Conservation (phyloP, 2,797 vertebrate genomes). For the Falco peregrinus region DNA sequence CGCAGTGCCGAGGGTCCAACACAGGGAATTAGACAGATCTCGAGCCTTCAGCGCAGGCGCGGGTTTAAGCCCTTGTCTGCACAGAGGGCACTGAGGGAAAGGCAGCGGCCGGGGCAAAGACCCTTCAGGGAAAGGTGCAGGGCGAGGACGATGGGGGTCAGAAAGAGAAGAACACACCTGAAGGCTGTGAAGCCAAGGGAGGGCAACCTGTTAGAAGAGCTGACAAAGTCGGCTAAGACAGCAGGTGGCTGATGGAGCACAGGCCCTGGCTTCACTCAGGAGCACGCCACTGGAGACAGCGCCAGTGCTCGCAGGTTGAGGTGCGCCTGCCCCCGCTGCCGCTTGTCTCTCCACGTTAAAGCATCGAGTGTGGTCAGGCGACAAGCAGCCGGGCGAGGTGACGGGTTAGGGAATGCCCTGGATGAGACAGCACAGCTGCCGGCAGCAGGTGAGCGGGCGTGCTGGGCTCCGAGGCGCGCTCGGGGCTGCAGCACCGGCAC, state of each 20-base stretch:
- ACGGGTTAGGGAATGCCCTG: not conserved
- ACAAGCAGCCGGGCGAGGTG: not conserved
- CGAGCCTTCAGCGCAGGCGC: rapidly evolving
- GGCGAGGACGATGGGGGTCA: not conserved
- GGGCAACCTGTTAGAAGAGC: not conserved
- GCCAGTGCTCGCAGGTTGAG: rapidly evolving
- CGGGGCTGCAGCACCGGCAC: not conserved
- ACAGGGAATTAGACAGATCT: not conserved
- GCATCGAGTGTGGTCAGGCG: not conserved
- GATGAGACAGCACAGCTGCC: rapidly evolving
- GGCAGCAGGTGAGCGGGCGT: not conserved
- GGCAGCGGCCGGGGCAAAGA: not conserved
- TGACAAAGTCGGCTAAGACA: not conserved
- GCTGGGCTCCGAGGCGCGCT: not conserved
- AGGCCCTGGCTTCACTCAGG: not conserved
- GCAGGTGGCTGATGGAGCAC: not conserved
- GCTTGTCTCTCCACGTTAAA: not conserved
- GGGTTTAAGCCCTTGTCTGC: not conserved
- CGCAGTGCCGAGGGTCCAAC: not conserved
- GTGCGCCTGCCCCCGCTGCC: not conserved
- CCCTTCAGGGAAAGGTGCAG: not conserved
- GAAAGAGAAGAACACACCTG: not conserved
- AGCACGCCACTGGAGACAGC: not conserved
- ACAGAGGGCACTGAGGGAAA: not conserved
- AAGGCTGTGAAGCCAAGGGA: not conserved